phyloP scores from a whole-genome alignment of 2,113 vertebrate genomes.

The Hipposideros armiger region DNA sequence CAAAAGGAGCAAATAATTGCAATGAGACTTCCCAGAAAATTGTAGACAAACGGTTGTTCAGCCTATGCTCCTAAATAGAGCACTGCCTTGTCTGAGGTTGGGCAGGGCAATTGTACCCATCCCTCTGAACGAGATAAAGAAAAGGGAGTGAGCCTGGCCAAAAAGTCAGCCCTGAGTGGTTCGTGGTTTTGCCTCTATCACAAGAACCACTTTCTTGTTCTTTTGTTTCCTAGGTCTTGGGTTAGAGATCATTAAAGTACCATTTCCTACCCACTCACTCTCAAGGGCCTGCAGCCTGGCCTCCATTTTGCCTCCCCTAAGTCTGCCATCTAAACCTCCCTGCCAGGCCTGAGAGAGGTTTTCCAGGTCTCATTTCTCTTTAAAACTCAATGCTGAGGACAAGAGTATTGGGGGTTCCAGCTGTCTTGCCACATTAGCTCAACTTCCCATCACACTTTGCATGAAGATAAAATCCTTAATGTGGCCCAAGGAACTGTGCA shows the following conservation, averaged over 20 bases:
- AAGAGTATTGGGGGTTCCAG: fast-evolving
- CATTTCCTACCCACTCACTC: background rate
- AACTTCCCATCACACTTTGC: background rate
- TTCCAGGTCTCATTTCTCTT: background rate
- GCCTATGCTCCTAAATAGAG: background rate
- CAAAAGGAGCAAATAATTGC: background rate
- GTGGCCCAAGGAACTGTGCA: too few relatives aligned
- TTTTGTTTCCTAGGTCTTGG: background rate
- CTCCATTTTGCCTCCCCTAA: fast-evolving
- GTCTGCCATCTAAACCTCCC: background rate
- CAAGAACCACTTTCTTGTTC: background rate
- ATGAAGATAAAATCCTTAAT: background rate
- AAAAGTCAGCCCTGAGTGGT: too few relatives aligned
- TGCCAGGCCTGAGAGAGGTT: background rate
- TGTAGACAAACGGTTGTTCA: background rate
- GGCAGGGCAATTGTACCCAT: background rate
- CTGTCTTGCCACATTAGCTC: background rate
- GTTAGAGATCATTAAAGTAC: background rate
- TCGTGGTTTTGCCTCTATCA: background rate
- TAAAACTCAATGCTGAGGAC: background rate
- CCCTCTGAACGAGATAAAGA: too few relatives aligned
- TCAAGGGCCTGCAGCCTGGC: background rate
- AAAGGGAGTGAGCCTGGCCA: background rate
- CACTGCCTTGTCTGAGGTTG: background rate
- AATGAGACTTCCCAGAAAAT: background rate